Evolutionary conservation across 2,888 invertebrate genomes (phyloP).

Genomic region (Folsomia candida): DNA sequence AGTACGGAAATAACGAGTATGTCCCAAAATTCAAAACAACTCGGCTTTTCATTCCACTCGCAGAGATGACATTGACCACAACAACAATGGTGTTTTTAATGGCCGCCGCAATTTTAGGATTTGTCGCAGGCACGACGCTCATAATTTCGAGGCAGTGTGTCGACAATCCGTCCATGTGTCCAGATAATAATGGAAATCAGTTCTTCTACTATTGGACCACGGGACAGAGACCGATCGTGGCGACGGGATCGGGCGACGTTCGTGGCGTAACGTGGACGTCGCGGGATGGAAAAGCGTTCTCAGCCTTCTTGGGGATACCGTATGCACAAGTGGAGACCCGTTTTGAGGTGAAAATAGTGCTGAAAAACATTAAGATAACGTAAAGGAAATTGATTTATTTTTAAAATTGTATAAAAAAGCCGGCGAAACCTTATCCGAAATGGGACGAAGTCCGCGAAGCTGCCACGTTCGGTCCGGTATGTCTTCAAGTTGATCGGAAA

Average conservation of each 20-base stretch:
- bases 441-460: slow-evolving; percentile 69
- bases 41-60: too few species aligned
- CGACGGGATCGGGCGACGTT: slow-evolving; percentile 1
- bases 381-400: too few species aligned
- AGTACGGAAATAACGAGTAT: too few species aligned
- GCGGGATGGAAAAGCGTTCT: slow-evolving; percentile 7
- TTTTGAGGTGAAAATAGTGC: slow-evolving; percentile 11
- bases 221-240: neutral
- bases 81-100: slow-evolving; percentile 12
- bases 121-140: neutral
- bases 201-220: neutral
- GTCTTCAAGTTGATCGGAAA: slow-evolving; percentile 59
- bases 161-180: slow-evolving; percentile 4
- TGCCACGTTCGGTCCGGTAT: slow-evolving; percentile 67
- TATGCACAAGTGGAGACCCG: slow-evolving; percentile 9
- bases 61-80: too few species aligned
- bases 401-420: slow-evolving; percentile 50
- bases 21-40: too few species aligned
- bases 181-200: neutral
- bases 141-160: slow-evolving; percentile 6
- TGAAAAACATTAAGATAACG: too few species aligned
- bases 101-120: slow-evolving; percentile 3
- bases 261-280: slow-evolving; percentile 14
- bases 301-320: slow-evolving; percentile 19
- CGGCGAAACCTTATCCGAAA: slow-evolving; percentile 60